A percentile compares a stretch with the other conserved stretches of the same genome.
Evolutionary conservation across 2,113 vertebrate genomes (phyloP).

Genomic region (Ceyx melanurus): DNA sequence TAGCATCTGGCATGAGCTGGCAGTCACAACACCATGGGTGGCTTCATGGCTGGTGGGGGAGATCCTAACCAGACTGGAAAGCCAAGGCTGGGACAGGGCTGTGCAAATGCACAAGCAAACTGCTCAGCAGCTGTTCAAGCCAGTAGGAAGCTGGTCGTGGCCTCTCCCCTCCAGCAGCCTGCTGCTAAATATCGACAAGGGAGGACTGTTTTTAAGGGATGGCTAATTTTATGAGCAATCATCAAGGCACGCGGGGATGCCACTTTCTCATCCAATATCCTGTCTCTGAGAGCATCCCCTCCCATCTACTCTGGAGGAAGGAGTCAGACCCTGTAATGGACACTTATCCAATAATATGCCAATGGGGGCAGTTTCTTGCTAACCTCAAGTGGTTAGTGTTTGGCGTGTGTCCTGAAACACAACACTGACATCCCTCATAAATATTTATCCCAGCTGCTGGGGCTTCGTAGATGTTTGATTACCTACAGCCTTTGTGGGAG

Average conservation of each 20-base stretch:
- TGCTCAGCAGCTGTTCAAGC: accelerated
- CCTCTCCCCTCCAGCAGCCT: background rate
- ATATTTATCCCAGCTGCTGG: constrained; percentile 61
- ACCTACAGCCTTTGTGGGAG: background rate
- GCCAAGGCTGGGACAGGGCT: background rate
- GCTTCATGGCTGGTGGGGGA: background rate
- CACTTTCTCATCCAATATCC: constrained; percentile 64
- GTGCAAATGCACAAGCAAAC: background rate
- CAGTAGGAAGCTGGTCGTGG: background rate
- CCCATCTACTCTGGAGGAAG: constrained; percentile 48
- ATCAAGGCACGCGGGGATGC: constrained; percentile 36
- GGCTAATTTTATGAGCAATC: constrained; percentile 57
- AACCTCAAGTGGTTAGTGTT: constrained; percentile 53
- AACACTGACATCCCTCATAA: constrained; percentile 55
- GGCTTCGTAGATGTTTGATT: background rate
- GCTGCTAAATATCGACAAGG: constrained; percentile 44
- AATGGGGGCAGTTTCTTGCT: constrained; percentile 59
- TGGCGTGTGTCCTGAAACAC: constrained; percentile 53
- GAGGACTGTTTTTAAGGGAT: constrained; percentile 40
- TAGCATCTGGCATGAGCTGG: accelerated
- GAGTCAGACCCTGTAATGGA: constrained; percentile 61
- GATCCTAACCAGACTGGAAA: background rate
- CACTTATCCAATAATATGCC: constrained; percentile 68
- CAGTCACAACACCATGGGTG: accelerated
- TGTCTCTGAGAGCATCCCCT: constrained; percentile 55